phyloP scores from a whole-genome alignment of 2,888 invertebrate genomes.

The Oligia latruncula region DNA sequence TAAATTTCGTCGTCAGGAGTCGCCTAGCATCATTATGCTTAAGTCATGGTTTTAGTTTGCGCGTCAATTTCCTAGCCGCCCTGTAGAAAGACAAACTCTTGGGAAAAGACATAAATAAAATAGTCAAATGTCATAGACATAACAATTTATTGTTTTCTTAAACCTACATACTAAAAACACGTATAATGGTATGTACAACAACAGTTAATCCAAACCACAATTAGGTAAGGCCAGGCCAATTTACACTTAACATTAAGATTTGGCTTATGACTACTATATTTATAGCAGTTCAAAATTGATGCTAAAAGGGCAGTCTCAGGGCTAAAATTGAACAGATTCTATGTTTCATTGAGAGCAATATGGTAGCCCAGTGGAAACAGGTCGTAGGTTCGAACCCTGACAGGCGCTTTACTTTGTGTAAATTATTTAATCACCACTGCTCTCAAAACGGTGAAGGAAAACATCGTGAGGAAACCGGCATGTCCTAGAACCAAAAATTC shows the following conservation, averaged over 20 bases:
- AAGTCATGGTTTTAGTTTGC: too few species aligned
- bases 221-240: background rate
- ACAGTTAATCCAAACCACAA: background rate
- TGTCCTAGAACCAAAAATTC: background rate
- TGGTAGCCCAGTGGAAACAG: background rate
- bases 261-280: background rate
- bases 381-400: background rate
- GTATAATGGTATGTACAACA: background rate
- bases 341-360: background rate
- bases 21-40: too few species aligned
- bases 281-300: background rate
- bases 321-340: background rate
- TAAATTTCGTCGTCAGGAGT: too few species aligned
- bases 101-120: slow-evolving; percentile 11
- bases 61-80: too few species aligned
- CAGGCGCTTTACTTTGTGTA: background rate
- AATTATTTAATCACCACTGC: background rate
- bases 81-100: background rate
- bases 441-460: background rate
- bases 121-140: background rate
- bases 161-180: slow-evolving; percentile 12
- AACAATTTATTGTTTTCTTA: slow-evolving; percentile 9
- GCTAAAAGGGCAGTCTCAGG: too few species aligned
- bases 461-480: background rate
- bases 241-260: background rate